Conservation (phyloP, 2,888 invertebrate species). For the Netelia virgata region DNA sequence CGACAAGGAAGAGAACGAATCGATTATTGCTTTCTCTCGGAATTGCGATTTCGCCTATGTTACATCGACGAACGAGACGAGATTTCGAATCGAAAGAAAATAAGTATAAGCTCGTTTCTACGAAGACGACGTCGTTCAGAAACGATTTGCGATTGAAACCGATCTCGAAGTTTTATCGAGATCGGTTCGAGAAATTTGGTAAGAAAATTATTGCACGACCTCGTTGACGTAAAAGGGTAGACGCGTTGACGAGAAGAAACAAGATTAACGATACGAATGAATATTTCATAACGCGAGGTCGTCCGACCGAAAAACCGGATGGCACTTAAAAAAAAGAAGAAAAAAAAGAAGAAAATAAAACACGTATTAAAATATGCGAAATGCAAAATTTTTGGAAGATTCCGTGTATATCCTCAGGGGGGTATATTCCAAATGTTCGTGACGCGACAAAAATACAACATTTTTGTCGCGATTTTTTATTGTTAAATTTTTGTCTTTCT, state of each 20-base stretch:
- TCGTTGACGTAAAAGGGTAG: not conserved
- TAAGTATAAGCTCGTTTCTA: too few relatives aligned
- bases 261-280: constrained; percentile 9
- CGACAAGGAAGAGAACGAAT: not conserved
- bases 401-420: not conserved
- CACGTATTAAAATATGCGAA: not conserved
- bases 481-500: not conserved
- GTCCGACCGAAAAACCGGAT: constrained; percentile 28
- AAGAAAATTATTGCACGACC: too few relatives aligned
- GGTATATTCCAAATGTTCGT: constrained; percentile 15
- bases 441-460: not conserved
- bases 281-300: constrained; percentile 44
- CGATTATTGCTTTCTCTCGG: not conserved
- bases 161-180: too few relatives aligned
- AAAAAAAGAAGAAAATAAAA: constrained; percentile 1
- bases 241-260: constrained; percentile 1
- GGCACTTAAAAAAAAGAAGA: not conserved
- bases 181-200: too few relatives aligned
- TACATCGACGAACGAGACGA: too few relatives aligned
- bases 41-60: not conserved
- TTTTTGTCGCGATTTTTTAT: not conserved
- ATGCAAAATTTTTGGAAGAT: not conserved
- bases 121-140: too few relatives aligned
- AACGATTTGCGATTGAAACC: too few relatives aligned
- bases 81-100: too few relatives aligned